Conservation (phyloP, 2,797 vertebrate species). For the Tapirus indicus region DNA sequence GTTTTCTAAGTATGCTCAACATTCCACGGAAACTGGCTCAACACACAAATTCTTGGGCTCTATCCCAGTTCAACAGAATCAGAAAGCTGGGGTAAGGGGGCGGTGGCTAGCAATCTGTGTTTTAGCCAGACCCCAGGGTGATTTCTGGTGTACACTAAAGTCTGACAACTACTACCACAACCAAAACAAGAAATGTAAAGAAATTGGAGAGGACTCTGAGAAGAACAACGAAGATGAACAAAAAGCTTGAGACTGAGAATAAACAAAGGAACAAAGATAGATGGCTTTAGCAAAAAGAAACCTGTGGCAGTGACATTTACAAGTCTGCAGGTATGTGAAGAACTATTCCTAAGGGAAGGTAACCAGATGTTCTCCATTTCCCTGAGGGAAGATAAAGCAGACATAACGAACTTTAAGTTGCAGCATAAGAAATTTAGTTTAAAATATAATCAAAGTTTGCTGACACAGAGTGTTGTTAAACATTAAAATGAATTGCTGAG, state of each 20-base stretch:
- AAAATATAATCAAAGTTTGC: slow-evolving; percentile 59
- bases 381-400: neutral
- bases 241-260: slow-evolving; percentile 38
- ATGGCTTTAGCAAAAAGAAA: slow-evolving; percentile 4
- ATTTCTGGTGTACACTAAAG: neutral
- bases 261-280: slow-evolving; percentile 37
- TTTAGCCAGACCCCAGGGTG: neutral
- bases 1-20: neutral
- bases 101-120: neutral
- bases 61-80: neutral
- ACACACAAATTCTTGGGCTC: neutral
- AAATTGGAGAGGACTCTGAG: neutral
- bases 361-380: slow-evolving; percentile 14
- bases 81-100: neutral
- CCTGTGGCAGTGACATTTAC: slow-evolving; percentile 32
- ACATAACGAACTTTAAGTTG: neutral
- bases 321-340: slow-evolving; percentile 39
- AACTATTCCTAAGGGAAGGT: slow-evolving; percentile 19
- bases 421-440: slow-evolving; percentile 31
- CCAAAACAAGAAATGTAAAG: neutral
- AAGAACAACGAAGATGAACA: neutral
- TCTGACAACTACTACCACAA: neutral
- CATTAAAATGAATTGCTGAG: slow-evolving; percentile 26
- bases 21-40: neutral
- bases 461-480: slow-evolving; percentile 31